These are phyloP conservation scores for Marcusenius ussheri DNA, from an alignment of 2,113 vertebrate genomes.

Conservation along the genomic window DNA sequence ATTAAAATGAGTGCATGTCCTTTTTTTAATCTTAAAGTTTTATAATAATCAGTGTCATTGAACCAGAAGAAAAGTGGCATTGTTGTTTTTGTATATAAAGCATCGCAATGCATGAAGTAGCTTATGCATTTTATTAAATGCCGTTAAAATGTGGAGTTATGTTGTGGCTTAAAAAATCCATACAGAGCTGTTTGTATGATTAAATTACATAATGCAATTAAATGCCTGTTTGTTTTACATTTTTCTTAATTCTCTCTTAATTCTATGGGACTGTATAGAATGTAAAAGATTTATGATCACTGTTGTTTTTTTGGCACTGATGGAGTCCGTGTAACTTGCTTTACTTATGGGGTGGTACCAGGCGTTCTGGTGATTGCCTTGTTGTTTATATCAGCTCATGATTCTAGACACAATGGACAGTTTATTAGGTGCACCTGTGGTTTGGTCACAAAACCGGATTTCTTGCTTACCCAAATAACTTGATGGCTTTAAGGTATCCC, in stretches of 20 bases:
- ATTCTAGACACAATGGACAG: background rate
- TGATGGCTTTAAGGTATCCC: background rate
- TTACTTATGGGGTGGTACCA: background rate
- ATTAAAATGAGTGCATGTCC: constrained; percentile 75
- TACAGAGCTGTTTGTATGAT: constrained; percentile 68
- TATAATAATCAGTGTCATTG: constrained; percentile 68
- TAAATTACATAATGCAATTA: constrained; percentile 50
- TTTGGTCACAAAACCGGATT: no score
- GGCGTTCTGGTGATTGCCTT: background rate
- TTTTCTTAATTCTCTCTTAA: background rate
- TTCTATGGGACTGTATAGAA: constrained; percentile 8
- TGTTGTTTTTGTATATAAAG: constrained; percentile 83
- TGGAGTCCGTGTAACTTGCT: background rate
- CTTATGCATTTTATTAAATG: constrained; percentile 91
- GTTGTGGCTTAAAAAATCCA: constrained; percentile 74
- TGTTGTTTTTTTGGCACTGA: background rate
- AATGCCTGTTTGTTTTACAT: constrained; percentile 20
- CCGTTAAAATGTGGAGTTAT: constrained; percentile 71
- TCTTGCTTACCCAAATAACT: background rate
- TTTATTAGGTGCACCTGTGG: background rate
- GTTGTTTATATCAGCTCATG: background rate
- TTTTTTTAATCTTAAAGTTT: constrained; percentile 68
- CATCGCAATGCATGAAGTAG: constrained; percentile 85
- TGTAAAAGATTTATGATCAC: background rate
- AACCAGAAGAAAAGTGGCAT: constrained; percentile 68